Percentiles rank a stretch among this genome's conserved stretches.
phyloP scores from a whole-genome alignment of 2,113 vertebrate species.

The Edolisoma coerulescens region DNA sequence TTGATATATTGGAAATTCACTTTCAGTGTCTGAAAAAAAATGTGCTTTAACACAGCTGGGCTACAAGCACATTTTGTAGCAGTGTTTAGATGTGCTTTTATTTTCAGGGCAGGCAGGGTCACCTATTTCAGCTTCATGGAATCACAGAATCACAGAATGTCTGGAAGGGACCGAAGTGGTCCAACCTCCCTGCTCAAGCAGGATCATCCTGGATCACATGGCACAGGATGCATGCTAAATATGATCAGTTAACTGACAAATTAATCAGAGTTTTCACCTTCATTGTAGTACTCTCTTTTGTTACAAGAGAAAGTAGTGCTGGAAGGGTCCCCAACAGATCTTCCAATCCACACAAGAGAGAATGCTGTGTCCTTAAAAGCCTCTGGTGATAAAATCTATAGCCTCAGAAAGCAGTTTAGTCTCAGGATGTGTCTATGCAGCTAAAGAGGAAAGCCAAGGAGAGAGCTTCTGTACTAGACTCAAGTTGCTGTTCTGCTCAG shows the following conservation, averaged over 20 bases:
- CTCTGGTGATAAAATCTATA: neutral
- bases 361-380: neutral
- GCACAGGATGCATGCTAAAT: neutral
- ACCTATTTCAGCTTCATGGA: neutral
- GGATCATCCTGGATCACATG: neutral
- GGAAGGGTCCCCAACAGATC: neutral
- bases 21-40: neutral
- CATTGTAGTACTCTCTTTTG: neutral
- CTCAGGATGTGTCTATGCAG: rapidly evolving
- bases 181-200: neutral
- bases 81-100: neutral
- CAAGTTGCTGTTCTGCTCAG: neutral
- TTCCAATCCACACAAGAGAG: neutral
- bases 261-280: neutral
- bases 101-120: neutral
- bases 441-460: neutral
- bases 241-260: neutral
- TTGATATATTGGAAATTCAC: neutral
- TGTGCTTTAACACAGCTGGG: neutral
- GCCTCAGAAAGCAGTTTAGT: neutral
- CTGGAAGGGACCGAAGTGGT: neutral
- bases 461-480: neutral
- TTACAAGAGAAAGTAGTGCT: neutral
- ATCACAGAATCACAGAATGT: neutral
- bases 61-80: neutral